Base-by-base conservation (phyloP, 2,113 vertebrate species). In the Perca flavescens region DNA sequence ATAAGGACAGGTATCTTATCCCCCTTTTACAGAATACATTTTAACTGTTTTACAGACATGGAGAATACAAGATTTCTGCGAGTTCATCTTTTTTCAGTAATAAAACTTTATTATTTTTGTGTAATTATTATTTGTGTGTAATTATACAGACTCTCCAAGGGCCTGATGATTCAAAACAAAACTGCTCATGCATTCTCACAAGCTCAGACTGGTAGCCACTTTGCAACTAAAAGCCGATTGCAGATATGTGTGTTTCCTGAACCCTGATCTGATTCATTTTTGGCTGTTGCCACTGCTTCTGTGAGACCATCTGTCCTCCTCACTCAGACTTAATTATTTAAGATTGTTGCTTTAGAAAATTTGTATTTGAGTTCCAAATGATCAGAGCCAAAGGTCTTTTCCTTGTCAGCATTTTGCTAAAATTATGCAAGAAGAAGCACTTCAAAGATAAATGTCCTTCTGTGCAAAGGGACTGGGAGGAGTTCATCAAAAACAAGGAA, bases 401-500 rank as follows among this genome's bases (percentile, higher is more conserved):
- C 80, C 66, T 61, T 62, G 79, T 90, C 87, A 89, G 79, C 77
- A 60, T 74, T 91, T 86, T 84, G 36, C 43, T 25, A 25, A 80
- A 72, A 83, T 84, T 62, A 84, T 87, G 77, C 76, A 82, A 77
- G 58, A 85, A 61, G 74, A 86, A 10, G 40, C 77, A 31, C 73
- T 86, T 46, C 25, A 63, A 69, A 81, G 72, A 88, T 77, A 25
- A 79, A 84, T 80, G 74, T 81, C 74, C 71, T 14, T 74, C 58
- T 80, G 76, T 74, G 34, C 53, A 63, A 47, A 72, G 74, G 67
- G 52, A 86, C 63, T 78, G 40, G 84, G 72, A 82, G 61, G 65
- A 73, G 61, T 61, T 83, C 22, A 57, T 67, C 8, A 62, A 65
- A 76, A 73, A 83, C 54, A 63, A 81, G 19, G 1, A 65, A 19